Percentiles rank a stretch among this genome's conserved stretches.
phyloP scores from a whole-genome alignment of 2,797 vertebrate genomes.

The Valencia hispanica region DNA sequence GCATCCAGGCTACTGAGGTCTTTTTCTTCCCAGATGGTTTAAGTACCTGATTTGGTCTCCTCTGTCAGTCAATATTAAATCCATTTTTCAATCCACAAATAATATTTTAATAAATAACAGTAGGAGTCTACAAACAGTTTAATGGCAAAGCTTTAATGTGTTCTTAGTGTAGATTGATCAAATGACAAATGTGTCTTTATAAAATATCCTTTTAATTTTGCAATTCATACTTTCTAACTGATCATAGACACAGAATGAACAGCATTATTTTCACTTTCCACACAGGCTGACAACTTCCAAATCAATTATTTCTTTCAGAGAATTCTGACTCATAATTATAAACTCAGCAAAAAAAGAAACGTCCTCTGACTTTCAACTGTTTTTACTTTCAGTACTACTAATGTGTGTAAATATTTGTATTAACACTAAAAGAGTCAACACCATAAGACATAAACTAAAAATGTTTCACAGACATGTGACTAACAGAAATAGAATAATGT shows the following conservation, averaged over 20 bases:
- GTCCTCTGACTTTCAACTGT: too few relatives aligned
- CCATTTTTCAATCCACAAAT: not conserved
- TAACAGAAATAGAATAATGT: too few relatives aligned
- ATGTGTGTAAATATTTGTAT: too few relatives aligned
- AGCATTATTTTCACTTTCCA: not conserved
- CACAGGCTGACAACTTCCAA: not conserved
- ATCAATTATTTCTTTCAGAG: not conserved
- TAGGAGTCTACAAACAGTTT: not conserved
- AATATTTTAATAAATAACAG: not conserved
- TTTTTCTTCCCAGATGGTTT: conserved; percentile 11
- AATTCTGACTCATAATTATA: not conserved
- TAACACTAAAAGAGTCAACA: too few relatives aligned
- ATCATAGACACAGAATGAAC: not conserved
- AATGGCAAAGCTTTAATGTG: not conserved
- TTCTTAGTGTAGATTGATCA: not conserved
- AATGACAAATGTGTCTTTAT: not conserved
- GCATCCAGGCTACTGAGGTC: not conserved
- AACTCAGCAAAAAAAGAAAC: too few relatives aligned
- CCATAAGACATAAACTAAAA: too few relatives aligned
- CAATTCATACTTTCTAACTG: not conserved
- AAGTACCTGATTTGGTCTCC: not conserved
- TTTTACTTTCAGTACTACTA: too few relatives aligned
- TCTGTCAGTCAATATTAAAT: conserved; percentile 1
- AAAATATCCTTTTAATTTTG: not conserved
- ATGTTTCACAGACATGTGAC: too few relatives aligned